A percentile compares a stretch with the other conserved stretches of the same genome.
These are phyloP conservation scores for Aplochiton taeniatus DNA, from an alignment of 2,797 vertebrate genomes.

Conservation along the genomic window DNA sequence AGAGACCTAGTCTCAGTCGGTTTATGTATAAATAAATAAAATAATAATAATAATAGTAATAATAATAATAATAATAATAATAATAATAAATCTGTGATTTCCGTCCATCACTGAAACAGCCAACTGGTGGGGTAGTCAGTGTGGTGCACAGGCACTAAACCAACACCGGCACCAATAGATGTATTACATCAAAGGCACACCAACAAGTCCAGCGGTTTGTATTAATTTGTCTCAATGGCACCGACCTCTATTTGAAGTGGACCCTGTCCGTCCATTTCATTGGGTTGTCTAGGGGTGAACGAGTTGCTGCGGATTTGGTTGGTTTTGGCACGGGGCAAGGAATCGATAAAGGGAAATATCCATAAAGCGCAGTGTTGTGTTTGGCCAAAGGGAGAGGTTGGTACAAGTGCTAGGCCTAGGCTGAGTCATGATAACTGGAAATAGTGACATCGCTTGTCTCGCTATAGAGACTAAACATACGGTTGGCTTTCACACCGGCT, in stretches of 20 bases:
- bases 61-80: no score
- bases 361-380: conserved; percentile 38
- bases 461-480: no score
- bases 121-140: no score
- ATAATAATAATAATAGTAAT: no score
- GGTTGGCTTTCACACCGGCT: no score
- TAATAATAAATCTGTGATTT: no score
- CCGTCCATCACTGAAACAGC: no score
- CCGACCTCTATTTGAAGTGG: conserved; percentile 5
- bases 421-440: conserved; percentile 48
- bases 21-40: no score
- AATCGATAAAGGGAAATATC: conserved; percentile 71
- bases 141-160: background rate
- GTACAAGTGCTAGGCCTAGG: conserved; percentile 10
- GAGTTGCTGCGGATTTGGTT: no score
- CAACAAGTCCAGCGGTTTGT: conserved; percentile 18
- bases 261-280: conserved; percentile 22
- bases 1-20: no score
- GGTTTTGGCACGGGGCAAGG: conserved; percentile 36
- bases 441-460: no score
- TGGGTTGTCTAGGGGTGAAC: conserved; percentile 35
- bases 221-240: conserved; percentile 15
- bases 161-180: conserved; percentile 16
- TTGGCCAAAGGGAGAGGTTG: conserved; percentile 15
- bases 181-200: conserved; percentile 4